A percentile compares a stretch with the other conserved stretches of the same genome.
phyloP scores from a whole-genome alignment of 2,888 invertebrate species.

The Drosophila infuscata region DNA sequence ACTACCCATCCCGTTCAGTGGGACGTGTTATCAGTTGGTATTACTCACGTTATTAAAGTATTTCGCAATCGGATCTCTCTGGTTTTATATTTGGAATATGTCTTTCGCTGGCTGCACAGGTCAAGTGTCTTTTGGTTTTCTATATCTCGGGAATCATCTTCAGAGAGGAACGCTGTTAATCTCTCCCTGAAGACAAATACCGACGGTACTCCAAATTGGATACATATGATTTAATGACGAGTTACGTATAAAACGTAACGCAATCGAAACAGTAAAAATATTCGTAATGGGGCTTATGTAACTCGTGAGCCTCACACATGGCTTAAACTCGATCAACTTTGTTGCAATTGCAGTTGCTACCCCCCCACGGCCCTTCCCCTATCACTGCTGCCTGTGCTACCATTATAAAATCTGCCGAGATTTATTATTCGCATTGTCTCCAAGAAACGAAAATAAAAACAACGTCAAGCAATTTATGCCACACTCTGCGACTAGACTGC shows the following conservation, averaged over 20 bases:
- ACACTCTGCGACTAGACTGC: constrained; percentile 33
- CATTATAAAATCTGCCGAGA: constrained; percentile 22
- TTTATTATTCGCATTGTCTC: constrained; percentile 52
- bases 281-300: constrained; percentile 7
- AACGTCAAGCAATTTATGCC: constrained; percentile 55
- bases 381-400: no score
- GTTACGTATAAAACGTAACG: background rate
- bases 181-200: background rate
- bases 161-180: background rate
- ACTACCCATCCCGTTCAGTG: background rate
- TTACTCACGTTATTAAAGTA: background rate
- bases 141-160: background rate
- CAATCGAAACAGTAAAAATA: constrained; percentile 27
- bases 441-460: constrained; percentile 17
- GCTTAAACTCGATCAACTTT: constrained; percentile 38
- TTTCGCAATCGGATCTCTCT: background rate
- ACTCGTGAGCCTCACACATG: constrained; percentile 15
- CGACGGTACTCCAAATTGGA: constrained; percentile 28
- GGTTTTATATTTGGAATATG: background rate
- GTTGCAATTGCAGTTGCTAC: constrained; percentile 23
- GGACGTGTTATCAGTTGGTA: background rate
- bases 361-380: no score
- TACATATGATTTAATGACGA: background rate
- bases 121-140: background rate
- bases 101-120: no score